phyloP scores from a whole-genome alignment of 2,113 vertebrate species.

The Phaethon lepturus region DNA sequence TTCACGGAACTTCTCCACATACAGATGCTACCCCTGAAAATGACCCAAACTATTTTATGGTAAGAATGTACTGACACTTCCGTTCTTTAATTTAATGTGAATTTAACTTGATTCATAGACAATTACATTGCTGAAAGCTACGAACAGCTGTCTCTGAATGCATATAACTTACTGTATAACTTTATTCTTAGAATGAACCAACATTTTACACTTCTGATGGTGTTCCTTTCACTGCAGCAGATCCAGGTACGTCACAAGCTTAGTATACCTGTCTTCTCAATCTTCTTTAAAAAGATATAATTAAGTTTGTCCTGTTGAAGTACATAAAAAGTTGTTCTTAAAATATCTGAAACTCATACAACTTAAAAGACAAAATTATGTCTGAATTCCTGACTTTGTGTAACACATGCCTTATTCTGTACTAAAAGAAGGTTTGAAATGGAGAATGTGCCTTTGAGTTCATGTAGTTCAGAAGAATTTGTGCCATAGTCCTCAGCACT shows the following conservation, averaged over 20 bases:
- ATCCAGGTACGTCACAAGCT: conserved; percentile 84
- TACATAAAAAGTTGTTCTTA: not conserved
- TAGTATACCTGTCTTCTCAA: not conserved
- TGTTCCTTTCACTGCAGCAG: conserved; percentile 95
- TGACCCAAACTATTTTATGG: conserved; percentile 99
- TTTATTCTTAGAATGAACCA: conserved; percentile 90
- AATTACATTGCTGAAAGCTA: not conserved
- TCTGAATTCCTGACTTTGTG: not conserved
- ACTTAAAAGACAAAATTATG: not conserved
- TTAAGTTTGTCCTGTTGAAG: not conserved
- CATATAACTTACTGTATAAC: not conserved
- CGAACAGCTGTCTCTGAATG: not conserved
- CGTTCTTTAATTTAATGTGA: not conserved
- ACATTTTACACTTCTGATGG: conserved; percentile 97
- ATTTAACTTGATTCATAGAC: not conserved
- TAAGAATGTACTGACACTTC: conserved; percentile 54
- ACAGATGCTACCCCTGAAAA: conserved; percentile 94
- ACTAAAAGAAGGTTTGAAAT: not conserved
- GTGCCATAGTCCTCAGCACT: not conserved
- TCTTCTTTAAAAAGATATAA: too few species aligned
- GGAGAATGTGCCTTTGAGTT: not conserved
- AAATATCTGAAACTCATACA: not conserved
- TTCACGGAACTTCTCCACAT: conserved; percentile 78
- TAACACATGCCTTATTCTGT: not conserved
- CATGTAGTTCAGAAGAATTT: not conserved